Evolutionary conservation across 2,888 invertebrate genomes (phyloP).

Genomic region (Netelia melanura): DNA sequence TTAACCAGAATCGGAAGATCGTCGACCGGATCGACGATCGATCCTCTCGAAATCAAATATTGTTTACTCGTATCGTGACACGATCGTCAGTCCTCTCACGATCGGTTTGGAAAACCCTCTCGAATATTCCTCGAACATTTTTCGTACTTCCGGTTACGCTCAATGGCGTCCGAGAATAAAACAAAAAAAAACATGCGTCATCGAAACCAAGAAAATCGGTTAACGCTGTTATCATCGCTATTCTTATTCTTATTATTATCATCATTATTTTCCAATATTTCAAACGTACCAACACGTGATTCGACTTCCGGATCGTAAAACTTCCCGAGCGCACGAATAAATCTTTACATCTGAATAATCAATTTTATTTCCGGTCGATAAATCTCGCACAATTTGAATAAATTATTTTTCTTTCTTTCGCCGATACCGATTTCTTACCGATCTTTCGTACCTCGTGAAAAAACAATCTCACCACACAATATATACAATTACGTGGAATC

Average conservation of each 20-base stretch:
- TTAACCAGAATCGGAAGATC: slow-evolving; percentile 14
- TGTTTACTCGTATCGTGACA: not conserved
- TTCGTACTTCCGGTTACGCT: slow-evolving; percentile 26
- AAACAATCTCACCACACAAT: not conserved
- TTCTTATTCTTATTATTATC: slow-evolving; percentile 28
- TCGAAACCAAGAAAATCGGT: slow-evolving; percentile 1
- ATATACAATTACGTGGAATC: not conserved
- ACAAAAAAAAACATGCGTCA: slow-evolving; percentile 1
- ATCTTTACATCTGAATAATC: slow-evolving; percentile 1
- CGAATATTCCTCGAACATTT: not conserved
- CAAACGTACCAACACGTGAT: not conserved
- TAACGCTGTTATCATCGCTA: not conserved
- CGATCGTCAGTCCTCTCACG: not conserved
- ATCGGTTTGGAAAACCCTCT: slow-evolving; percentile 9
- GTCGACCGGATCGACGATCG: slow-evolving; percentile 16
- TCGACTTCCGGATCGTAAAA: not conserved
- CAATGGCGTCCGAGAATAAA: not conserved
- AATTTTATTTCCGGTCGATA: slow-evolving; percentile 39
- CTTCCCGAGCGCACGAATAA: not conserved
- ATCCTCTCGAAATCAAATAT: not conserved
- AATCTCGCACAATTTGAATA: slow-evolving; percentile 6
- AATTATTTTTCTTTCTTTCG: not conserved
- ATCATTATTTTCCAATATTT: slow-evolving; percentile 17
- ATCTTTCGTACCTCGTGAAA: no score
- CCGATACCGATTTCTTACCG: no score